Evolutionary conservation across 1,140 invertebrate genomes (phyloP), one percentile per base, ranked within the genome.

Genomic region (Dysdera silvatica): DNA sequence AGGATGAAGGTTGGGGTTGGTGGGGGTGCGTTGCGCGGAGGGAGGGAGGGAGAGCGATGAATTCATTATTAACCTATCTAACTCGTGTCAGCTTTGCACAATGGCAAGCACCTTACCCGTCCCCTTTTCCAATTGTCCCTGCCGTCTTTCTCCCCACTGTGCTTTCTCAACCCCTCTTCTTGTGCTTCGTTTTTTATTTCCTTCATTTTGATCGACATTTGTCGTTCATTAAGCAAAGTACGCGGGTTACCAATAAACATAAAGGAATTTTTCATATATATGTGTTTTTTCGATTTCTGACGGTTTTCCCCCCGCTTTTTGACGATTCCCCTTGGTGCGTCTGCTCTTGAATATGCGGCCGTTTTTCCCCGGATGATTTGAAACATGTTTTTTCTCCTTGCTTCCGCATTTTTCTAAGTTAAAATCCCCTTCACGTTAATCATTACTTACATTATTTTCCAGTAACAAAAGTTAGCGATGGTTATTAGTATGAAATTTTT

Each of bases 371-470:
- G 33, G 18, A 56, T 45, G 26, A 10, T 24, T 54, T 40, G 10
- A 12, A 12, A 12, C 23, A 26, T 24, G 29, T 58, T 58, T 49
- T 2, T 26, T 24, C 24, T 45, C 37, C 33, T 24, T 33, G 31
- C 64, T 33, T 18, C 52, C 23, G 7, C 12, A 26, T 24, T 32
- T 47, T 53, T 53, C 33, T 35, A n/a, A 35, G 33, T 61, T 48
- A 62, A 62, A 62, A 54, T 51, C 60, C 60, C 35, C 55, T 48
- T 61, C 54, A 59, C 53, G 45, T 47, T 63, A 63, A 63, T 63
- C 61, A 63, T 63, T 63, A 55, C 61, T 56, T 63, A 48, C 53
- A 56, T 55, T 63, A 63, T 63, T 63, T 63, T 56, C 48, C 51
- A 55, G 56, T 63, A 56, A 35, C 61, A 55, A 63, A 63, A 63